Base-by-base conservation (phyloP, 2,888 invertebrate genomes). In the Meiosimyza decipiens region DNA sequence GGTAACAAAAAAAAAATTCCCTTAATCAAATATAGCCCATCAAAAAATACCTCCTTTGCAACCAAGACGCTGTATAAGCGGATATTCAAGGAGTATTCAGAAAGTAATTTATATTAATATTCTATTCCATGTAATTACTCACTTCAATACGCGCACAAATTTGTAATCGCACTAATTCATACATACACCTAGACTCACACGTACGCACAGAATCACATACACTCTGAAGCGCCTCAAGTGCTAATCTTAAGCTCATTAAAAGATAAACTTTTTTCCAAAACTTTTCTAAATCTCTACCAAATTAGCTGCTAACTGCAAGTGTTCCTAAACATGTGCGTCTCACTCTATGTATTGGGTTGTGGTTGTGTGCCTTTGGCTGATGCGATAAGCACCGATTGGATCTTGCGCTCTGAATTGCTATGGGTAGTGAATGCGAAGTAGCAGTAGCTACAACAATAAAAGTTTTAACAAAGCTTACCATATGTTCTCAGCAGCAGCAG, bases 261-360 rank as follows among this genome's bases (percentile, higher is more conserved):
- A 69, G 51, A 62, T 28, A 51, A 40, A 60, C n/a, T 69, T 59
- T 60, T 18, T n/a, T 40, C 11, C 22, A 73, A 77, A 77, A 76
- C 55, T 74, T 77, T 76, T 74, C 75, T 68, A 77, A 78, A 77
- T 78, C 78, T 78, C 74, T 77, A 64, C 73, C 72, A 76, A 78
- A 78, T 78, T 77, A 77, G 76, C 78, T 76, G 77, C 75, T 73
- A 75, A 78, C 74, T 75, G 77, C 18, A 47, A 18, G 54, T 40
- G 18, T 52, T n/a, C 13, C 15, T 28, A n/a, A 16, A 55, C 18
- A 47, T 40, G 28, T 4, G 4, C 28, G 28, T 28, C 28, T 28
- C 28, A 4, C 28, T 28, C 28, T 28, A 3, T 28, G 28, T 28
- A 4, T 28, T 28, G 28, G 28, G 28, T 28, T 40, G 40, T 40